Base-by-base conservation (phyloP, 2,113 vertebrate species). In the Urocynchramus pylzowi region DNA sequence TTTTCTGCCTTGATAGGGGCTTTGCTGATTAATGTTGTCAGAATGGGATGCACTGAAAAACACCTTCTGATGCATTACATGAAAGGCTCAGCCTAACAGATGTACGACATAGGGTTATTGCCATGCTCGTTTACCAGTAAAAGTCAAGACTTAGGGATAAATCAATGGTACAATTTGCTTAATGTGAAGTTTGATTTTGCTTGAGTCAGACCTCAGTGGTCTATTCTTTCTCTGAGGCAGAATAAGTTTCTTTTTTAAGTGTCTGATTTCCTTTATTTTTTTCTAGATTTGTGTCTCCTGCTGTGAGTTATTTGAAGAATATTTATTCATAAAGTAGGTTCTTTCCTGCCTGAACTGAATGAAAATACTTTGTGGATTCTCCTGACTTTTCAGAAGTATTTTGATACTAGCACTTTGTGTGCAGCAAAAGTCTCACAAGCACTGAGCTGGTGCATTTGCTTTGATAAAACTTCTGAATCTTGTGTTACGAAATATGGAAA, bases 291-390 rank as follows among this genome's bases (percentile, higher is more conserved):
- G 23, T 39, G 33, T 93, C 64, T 96, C 64, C 83, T 87, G 73
- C 90, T 93, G 83, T 70, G 82, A 77, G 64, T 90, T 95, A 78
- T 92, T 50, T 93, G 92, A 84, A 84, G 68, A 52, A 78, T 94
- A 93, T 90, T 92, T 96, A 90, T 94, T 92, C 92, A 91, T 90
- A 87, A 96, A 86, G 83, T 68, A 84, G 45, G 22, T 81, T 93
- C 60, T 78, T 92, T 92, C 35, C 35, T 94, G 64, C 21, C 60
- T 78, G 68, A 41, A 70, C 14, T 35, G 68, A 89, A 84, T 78
- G 64, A 84, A 94, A 94, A 92, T 78, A 54, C 87, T 63, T 78
- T 75, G 44, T 45, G 57, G 79, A 83, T 87, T 90, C 56, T 95
- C 52, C 80, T 84, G 82, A 70, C 49, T 88, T 60, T 93, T 86